A percentile compares a stretch with the other conserved stretches of the same genome.
Evolutionary conservation across 2,113 vertebrate species (phyloP).

Genomic region (Bubalus kerabau): DNA sequence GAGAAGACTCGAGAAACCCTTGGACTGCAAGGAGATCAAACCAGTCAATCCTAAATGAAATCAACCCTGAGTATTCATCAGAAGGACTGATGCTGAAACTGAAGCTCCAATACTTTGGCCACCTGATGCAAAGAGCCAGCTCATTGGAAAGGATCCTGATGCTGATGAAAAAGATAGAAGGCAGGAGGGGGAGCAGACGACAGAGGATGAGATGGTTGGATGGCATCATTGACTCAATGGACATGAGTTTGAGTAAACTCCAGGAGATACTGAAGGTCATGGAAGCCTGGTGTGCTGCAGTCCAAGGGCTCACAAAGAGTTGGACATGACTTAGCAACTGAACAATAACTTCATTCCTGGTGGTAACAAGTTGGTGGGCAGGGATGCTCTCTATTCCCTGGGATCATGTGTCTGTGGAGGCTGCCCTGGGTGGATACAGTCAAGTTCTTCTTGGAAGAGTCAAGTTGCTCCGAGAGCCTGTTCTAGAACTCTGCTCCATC

Average conservation of each 20-base stretch:
- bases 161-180: background rate
- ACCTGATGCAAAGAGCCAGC: background rate
- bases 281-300: background rate
- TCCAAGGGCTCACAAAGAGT: background rate
- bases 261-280: background rate
- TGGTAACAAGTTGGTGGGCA: background rate
- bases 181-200: rapidly evolving
- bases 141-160: background rate
- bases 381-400: background rate
- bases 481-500: background rate
- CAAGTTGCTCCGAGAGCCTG: background rate
- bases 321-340: background rate
- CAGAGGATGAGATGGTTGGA: background rate
- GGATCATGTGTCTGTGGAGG: background rate
- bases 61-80: background rate
- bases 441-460: background rate
- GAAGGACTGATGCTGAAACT: background rate
- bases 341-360: background rate
- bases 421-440: background rate
- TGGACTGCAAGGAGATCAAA: background rate
- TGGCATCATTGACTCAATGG: background rate
- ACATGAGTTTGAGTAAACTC: background rate
- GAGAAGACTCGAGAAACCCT: background rate
- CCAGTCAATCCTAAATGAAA: background rate
- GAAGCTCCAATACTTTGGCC: background rate